Percentiles rank a stretch among this genome's conserved stretches.
These are phyloP conservation scores for Drosophila austrosaltans DNA, from an alignment of 2,888 invertebrate species.

Conservation along the genomic window DNA sequence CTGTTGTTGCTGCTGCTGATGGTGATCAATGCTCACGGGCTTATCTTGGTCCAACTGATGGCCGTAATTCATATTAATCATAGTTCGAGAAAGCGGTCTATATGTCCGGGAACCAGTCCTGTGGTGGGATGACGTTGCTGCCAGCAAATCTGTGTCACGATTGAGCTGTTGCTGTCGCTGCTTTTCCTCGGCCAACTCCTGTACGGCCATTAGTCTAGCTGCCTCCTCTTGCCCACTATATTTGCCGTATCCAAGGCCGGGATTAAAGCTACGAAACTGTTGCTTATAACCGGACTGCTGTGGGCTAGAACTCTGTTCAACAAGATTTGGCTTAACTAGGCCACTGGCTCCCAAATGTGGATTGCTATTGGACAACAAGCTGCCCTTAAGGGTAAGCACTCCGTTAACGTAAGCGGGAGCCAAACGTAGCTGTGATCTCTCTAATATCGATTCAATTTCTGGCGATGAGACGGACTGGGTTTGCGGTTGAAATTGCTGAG, in stretches of 20 bases:
- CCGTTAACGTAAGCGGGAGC: constrained; percentile 60
- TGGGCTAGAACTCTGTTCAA: neutral
- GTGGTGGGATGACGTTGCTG: neutral
- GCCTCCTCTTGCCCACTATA: neutral
- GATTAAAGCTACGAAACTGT: neutral
- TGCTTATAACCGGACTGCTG: neutral
- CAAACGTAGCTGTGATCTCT: constrained; percentile 20
- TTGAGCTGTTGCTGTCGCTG: neutral
- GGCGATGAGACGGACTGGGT: neutral
- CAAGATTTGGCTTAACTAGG: neutral
- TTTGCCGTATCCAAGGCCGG: neutral
- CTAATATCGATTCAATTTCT: neutral
- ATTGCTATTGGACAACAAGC: constrained; percentile 44
- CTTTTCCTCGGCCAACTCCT: constrained; percentile 2
- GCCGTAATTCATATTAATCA: constrained; percentile 15
- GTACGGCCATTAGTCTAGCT: neutral
- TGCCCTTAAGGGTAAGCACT: constrained; percentile 58
- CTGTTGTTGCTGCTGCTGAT: constrained; percentile 13
- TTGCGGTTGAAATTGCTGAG: constrained; percentile 10
- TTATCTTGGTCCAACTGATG: neutral
- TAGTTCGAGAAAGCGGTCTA: neutral
- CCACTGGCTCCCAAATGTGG: neutral
- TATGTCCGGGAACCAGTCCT: neutral
- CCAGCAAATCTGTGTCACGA: neutral
- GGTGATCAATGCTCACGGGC: constrained; percentile 13